phyloP scores from a whole-genome alignment of 2,888 invertebrate genomes.

The Ernsta delagoae region DNA sequence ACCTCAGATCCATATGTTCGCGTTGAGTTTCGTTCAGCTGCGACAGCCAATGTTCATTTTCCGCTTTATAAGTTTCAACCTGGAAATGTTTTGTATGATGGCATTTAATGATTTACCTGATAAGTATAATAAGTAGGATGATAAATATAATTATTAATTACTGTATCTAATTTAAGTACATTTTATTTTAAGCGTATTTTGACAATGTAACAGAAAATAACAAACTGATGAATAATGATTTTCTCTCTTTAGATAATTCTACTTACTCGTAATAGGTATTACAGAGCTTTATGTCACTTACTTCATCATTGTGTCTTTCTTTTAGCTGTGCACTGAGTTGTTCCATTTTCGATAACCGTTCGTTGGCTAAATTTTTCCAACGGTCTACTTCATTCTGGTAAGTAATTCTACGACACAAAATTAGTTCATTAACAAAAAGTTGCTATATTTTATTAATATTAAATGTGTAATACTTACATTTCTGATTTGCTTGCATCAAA shows the following conservation, averaged over 20 bases:
- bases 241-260: too few species aligned
- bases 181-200: background rate
- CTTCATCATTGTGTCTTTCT: conserved; percentile 86
- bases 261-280: too few species aligned
- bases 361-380: conserved; percentile 88
- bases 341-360: conserved; percentile 88
- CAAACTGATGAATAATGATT: too few species aligned
- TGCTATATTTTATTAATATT: too few species aligned
- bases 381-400: conserved; percentile 76
- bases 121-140: too few species aligned
- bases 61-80: conserved; percentile 86
- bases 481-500: conserved; percentile 72
- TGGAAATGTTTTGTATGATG: conserved; percentile 40
- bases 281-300: conserved; percentile 42
- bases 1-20: conserved; percentile 79
- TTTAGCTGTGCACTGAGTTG: conserved; percentile 84
- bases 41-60: conserved; percentile 86
- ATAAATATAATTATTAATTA: too few species aligned
- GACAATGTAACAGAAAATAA: too few species aligned
- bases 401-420: conserved; percentile 53
- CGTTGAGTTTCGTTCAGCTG: conserved; percentile 82
- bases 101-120: too few species aligned
- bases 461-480: conserved; percentile 71
- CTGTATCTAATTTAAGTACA: background rate
- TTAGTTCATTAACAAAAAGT: background rate